Base-by-base conservation (phyloP, 2,797 vertebrate species). In the Peromyscus melanophrys region DNA sequence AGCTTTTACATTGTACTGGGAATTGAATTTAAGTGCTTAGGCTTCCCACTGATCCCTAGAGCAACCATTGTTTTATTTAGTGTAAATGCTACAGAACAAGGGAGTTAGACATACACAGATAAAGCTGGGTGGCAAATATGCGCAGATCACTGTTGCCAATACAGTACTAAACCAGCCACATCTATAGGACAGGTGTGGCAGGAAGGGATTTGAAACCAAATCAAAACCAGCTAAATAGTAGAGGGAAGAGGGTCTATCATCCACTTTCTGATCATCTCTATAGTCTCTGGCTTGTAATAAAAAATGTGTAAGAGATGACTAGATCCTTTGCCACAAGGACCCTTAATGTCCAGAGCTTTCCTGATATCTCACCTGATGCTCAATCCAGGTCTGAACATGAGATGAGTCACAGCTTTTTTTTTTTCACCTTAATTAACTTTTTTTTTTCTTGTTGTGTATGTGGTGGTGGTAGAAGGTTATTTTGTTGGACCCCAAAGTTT, bases 171-270 rank as follows among this genome's bases (percentile, higher is more conserved):
- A 27, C 1, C 27, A 4, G 65, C 9, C 13, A 21, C 27, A 73
- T 40, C 25, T 9, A 6, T 2, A 34, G 19, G 14, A 4, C 6
- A 16, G 17, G 0, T 43, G 21, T 4, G 40, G 2, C 16, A 4
- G 6, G 11, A 21, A 46, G 6, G 23, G 5, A 21, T 75, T 13
- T 27, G 17, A 92, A n/a, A 49, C n/a, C 14, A 84, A 23, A 19
- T 37, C 1, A 10, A 49, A 61, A 1, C 10, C 31, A 8, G 16
- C 6, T 19, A 57, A 21, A 27, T 21, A 19, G 10, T 17, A 21
- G 23, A 27, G 17, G 19, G 6, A 27, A 19, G 1, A 17, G 11
- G 16, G 16, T 0, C 2, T 31, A 6, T 27, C 5, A 37, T 75
- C 8, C 10, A 21, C 4, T 29, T 59, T 88, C 14, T 59, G 6